Evolutionary conservation across 2,113 vertebrate genomes (phyloP), one percentile per base, ranked within the genome.

Genomic region (Vombatus ursinus): DNA sequence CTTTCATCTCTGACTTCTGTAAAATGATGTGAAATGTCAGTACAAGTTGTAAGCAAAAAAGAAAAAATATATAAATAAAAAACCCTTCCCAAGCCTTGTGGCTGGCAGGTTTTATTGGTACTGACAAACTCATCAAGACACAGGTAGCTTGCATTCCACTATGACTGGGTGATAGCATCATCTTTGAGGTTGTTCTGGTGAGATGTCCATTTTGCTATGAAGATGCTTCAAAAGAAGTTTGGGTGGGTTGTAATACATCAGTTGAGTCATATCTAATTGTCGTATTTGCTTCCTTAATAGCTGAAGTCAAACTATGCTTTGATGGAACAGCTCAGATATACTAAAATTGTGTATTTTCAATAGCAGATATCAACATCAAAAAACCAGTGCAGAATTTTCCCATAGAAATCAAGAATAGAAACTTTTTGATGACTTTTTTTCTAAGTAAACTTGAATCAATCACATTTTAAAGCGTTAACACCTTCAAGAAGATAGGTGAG

Each of bases 1-100:
- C 95, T 98, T 98, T 98, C 94, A 97, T 98, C 97, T 98, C 93
- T 96, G 95, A 97, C 96, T 98, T 97, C 95, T 96, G 96, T 95
- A 96, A 98, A 97, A 97, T 92, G 0, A 97, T 96, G 94, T 90
- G 89, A 97, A 98, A 97, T 53, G 37, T 97, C 93, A 94, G 47
- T 97, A 89, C 89, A 98, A 98, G 57, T 96, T 97, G 57, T 97
- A 97, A 98, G 61, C 93, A 90, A 96, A 95, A 95, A 50, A 96
- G 92, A 90, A 68, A 93, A 96, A 95, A 92, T 61, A 93, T 97
- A 96, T 98, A 97, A 96, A 95, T 95, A 97, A 96, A 95, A 96
- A 96, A 19, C 68, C 68, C 68, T 44, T 93, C 89, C 95, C 37
- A 90, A 31, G 48, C 91, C 94, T 97, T 96, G 93, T 96, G 96